Base-by-base conservation (phyloP, 2,888 invertebrate species). In the Epinotia brunnichana region DNA sequence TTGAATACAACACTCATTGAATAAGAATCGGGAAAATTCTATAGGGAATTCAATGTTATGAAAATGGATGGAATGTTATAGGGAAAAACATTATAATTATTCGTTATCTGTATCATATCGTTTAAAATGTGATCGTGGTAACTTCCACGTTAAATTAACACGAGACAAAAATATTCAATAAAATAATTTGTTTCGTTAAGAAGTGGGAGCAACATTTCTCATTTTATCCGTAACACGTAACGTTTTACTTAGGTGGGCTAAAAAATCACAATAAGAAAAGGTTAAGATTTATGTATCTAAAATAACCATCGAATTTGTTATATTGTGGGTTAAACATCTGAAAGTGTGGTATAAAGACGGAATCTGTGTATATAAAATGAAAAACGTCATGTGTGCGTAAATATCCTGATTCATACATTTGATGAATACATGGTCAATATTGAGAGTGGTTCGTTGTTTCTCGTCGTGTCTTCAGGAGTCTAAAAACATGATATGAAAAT, bases 401-500 rank as follows among this genome's bases (percentile, higher is more conserved):
- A 48, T 48, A 48, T 48, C 5, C 48, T n/a, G 7, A 48, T 35
- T 9, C 35, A 48, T 48, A n/a, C 15, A 35, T 9, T 35, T 35
- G 9, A 35, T 7, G 35, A 35, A 35, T 7, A 29, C 29, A 7
- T 48, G 15, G n/a, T n/a, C n/a, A 7, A 48, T 48, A 44, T 44
- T 41, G 41, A 15, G 4, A 21, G 21, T 21, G 35, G 35, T 7
- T 35, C 35, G 35, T 35, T 35, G 24, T 56, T 56, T 3, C 41
- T 39, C 39, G 13, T 56, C n/a, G 21, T 41, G 54, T 7, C 24
- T 41, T 39, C 7, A 10, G 10, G 54, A 66, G 54, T 56, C 53
- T 54, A 41, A 41, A 60, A 67, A 71, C 59, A 72, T 67, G 60
- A 53, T 71, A 53, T 71, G 70, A 39, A 66, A 60, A 60, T 53